Evolutionary conservation across 2,888 invertebrate species (phyloP).

Genomic region (Nomada lathburiana): DNA sequence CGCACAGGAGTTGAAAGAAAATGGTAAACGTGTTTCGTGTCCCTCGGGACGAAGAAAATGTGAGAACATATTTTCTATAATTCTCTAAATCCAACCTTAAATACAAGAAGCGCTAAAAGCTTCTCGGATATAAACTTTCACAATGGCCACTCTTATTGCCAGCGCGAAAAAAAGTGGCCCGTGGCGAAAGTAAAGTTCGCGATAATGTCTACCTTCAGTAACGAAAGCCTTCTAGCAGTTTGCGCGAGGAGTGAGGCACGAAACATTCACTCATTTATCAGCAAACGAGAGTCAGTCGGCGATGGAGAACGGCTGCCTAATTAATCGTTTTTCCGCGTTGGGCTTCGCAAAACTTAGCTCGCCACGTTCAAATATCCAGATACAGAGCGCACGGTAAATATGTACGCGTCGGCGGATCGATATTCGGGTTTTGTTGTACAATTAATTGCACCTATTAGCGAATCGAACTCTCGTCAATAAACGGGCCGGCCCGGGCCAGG

Average conservation of each 20-base stretch:
- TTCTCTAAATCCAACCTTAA: no score
- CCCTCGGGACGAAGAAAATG: no score
- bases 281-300: constrained; percentile 36
- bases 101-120: no score
- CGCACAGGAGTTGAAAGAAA: no score
- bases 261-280: constrained; percentile 59
- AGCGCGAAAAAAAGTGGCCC: not conserved
- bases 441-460: constrained; percentile 71
- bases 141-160: no score
- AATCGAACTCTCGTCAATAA: constrained; percentile 64
- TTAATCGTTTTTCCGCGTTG: constrained; percentile 52
- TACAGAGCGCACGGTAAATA: constrained; percentile 6
- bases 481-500: constrained; percentile 37
- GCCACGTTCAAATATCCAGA: not conserved
- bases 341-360: constrained; percentile 24
- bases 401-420: constrained; percentile 44
- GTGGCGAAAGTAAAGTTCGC: constrained; percentile 3
- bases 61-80: no score
- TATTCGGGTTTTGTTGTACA: constrained; percentile 67
- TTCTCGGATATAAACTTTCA: no score
- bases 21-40: no score
- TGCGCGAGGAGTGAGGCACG: constrained; percentile 15
- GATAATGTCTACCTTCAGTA: constrained; percentile 11
- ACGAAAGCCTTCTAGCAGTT: not conserved
- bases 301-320: constrained; percentile 36